Base-by-base conservation (phyloP, 2,797 vertebrate genomes). In the Sternotherus odoratus region DNA sequence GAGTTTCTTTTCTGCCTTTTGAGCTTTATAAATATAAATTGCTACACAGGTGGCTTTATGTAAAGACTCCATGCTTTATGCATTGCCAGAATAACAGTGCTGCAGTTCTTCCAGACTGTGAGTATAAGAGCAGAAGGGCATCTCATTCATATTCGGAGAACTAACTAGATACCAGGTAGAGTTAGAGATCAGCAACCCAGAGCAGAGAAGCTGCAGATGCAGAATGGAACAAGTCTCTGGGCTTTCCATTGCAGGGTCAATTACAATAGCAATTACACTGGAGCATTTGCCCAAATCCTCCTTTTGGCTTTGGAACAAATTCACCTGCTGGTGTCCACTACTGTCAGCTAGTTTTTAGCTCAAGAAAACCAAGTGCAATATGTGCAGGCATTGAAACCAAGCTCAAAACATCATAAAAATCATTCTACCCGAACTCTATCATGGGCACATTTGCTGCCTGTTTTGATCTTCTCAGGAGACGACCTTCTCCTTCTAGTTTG, bases 271-370 rank as follows among this genome's bases (percentile, higher is more conserved):
- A 96, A 80, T 95, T 86, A 93, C 90, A 90, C 81, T 33, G 93
- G 36, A 13, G 81, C 15, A 48, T 92, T 88, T 94, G 90, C 95
- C 95, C 97, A 94, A 94, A 92, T 86, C 39, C 12, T 93, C 33
- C n/a, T 89, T 95, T 95, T 97, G 93, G 77, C 57, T 77, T 72
- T 53, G 43, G 60, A 95, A 89, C 82, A 96, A 96, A 97, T 79
- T 5, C 13, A 39, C 26, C 88, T 92, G 79, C 87, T 81, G 69
- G 36, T 94, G 21, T 91, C 48, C 77, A 85, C n/a, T 87, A 36
- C 46, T 53, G 46, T 81, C 79, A 91, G 33, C 4, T 90, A 79
- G 48, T 84, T 95, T 92, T 88, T 50, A 91, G 5, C 8, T 23
- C 87, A 57, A 94, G 72, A 94, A 89, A 69, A 2, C 26, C 51